Evolutionary conservation across 2,113 vertebrate genomes (phyloP), one percentile per base, ranked within the genome.

Genomic region (Scatophagus argus): DNA sequence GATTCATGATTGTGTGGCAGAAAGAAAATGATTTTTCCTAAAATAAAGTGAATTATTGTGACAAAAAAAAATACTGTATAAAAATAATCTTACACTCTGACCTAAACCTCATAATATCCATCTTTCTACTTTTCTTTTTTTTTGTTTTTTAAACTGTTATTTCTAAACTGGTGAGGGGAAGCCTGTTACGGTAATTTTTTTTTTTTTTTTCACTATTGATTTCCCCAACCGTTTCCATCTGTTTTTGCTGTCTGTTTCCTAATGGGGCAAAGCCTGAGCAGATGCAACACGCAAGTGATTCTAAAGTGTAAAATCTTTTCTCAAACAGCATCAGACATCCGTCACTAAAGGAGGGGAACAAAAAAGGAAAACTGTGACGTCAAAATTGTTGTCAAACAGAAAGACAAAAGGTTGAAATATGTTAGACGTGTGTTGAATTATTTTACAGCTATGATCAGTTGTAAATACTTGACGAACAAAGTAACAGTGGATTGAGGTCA

Each of bases 231-330:
- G 61, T 70, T 47, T 87, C 88, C 89, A 92, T 87, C 84, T 90
- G 88, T 10, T 70, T 12, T 74, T 11, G 27, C 78, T 80, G 55
- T 85, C 79, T 82, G 87, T 82, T 88, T 84, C 70, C 79, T 90
- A 87, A 91, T 88, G 86, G 81, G 29, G 49, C 90, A 85, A 79
- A 90, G 74, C 82, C 81, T 47, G 60, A 90, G 56, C 87, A 91
- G 84, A 85, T 89, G 87, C 67, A 88, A 38, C 68, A 77, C n/a
- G n/a, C n/a, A n/a, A n/a, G 59, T 34, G 58, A 83, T 47, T 69
- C 38, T 59, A 38, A 83, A 74, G 41, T 44, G 36, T 65, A 38
- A 71, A 69, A 54, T 75, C 41, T 61, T 21, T 25, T 67, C 43
- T 60, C 32, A 60, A 41, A 55, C 21, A 46, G 58, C 19, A 44